Percentiles rank a stretch among this genome's conserved stretches.
Evolutionary conservation across 2,113 vertebrate species (phyloP).

Genomic region (Elanoides forficatus): DNA sequence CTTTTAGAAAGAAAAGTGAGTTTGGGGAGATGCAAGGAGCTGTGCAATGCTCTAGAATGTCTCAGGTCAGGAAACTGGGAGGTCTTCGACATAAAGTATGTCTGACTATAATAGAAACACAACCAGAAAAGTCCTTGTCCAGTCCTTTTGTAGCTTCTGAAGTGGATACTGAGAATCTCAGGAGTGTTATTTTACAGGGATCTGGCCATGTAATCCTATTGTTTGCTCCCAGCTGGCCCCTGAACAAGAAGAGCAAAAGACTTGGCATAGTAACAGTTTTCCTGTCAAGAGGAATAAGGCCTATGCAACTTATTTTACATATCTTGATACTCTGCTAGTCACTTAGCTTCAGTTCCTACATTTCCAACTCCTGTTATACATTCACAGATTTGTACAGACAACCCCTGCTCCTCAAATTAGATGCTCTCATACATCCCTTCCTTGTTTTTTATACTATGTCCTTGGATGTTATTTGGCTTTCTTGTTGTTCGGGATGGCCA

Average conservation of each 20-base stretch:
- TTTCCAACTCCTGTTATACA: not conserved
- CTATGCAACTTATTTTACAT: not conserved
- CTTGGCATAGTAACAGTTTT: not conserved
- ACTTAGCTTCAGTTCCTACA: not conserved
- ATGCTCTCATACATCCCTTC: not conserved
- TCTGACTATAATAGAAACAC: not conserved
- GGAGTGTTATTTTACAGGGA: not conserved
- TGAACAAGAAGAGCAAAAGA: not conserved
- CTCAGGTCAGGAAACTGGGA: not conserved
- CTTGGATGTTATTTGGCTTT: not conserved
- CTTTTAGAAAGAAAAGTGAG: not conserved
- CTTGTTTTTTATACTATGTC: not conserved
- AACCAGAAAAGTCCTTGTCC: not conserved
- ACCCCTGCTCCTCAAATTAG: not conserved
- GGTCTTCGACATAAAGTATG: not conserved
- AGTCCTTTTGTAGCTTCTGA: not conserved
- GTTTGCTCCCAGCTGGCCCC: not conserved
- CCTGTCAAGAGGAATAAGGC: not conserved
- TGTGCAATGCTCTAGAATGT: accelerated
- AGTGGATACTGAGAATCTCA: not conserved
- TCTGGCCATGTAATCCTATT: not conserved
- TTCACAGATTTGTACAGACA: not conserved
- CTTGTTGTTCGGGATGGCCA: not conserved
- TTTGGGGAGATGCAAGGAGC: not conserved
- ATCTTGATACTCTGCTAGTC: not conserved